These are phyloP conservation scores for Coregonus sp. DNA, from an alignment of 2,797 vertebrate species.

Conservation along the genomic window DNA sequence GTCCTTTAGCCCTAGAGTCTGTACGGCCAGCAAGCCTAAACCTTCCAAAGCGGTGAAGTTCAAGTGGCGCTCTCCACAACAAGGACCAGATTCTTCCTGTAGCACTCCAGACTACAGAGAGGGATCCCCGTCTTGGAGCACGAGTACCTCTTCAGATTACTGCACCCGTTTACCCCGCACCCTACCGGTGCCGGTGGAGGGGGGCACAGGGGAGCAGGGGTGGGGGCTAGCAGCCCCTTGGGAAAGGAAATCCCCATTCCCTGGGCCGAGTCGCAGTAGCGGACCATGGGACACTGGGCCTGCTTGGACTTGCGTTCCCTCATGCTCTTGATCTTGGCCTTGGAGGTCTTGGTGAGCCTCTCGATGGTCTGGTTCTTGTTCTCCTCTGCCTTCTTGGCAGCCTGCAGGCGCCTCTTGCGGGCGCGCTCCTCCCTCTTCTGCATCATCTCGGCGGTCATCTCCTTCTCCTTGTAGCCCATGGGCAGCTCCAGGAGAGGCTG, in stretches of 20 bases:
- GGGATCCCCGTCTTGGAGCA: slow-evolving; percentile 86
- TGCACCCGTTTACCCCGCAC: slow-evolving; percentile 83
- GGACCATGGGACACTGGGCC: slow-evolving; percentile 81
- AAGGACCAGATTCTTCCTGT: slow-evolving; percentile 81
- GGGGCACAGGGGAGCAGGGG: slow-evolving; percentile 6
- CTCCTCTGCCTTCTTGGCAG: slow-evolving; percentile 93
- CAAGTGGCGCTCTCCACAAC: slow-evolving; percentile 62
- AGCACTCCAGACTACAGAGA: slow-evolving; percentile 91
- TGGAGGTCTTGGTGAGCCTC: slow-evolving; percentile 95
- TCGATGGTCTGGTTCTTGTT: slow-evolving; percentile 98
- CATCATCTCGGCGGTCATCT: slow-evolving; percentile 95
- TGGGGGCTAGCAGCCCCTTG: slow-evolving; percentile 62
- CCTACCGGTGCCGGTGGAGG: slow-evolving; percentile 29
- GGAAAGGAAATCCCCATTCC: slow-evolving; percentile 85
- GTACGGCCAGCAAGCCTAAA: neutral
- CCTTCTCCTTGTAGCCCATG: slow-evolving; percentile 89
- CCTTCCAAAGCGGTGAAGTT: slow-evolving; percentile 1
- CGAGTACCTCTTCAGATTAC: slow-evolving; percentile 83
- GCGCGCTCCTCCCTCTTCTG: slow-evolving; percentile 94
- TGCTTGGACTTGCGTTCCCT: slow-evolving; percentile 77
- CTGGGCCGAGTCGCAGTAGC: slow-evolving; percentile 77
- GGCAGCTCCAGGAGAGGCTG: slow-evolving; percentile 89
- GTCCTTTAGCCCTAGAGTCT: neutral
- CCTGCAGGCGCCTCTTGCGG: slow-evolving; percentile 89
- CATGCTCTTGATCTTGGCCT: slow-evolving; percentile 83